Percentiles rank a stretch among this genome's conserved stretches.
phyloP scores from a whole-genome alignment of 2,113 vertebrate species.

The Triplophysa dalaica region DNA sequence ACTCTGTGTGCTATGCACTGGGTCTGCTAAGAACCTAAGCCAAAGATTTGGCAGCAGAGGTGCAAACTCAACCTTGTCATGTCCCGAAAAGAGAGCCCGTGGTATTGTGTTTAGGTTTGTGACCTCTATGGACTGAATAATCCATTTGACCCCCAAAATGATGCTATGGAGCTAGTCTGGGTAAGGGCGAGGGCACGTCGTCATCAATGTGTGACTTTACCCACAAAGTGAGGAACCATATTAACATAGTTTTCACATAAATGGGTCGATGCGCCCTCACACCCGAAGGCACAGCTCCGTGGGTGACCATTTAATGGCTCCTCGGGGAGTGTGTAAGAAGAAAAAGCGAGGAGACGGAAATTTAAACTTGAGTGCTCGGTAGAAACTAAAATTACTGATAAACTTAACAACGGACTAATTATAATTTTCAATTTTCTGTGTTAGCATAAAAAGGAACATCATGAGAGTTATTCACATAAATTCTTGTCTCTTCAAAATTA shows the following conservation, averaged over 20 bases:
- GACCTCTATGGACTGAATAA: constrained; percentile 33
- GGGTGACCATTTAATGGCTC: constrained; percentile 14
- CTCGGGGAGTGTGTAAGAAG: not conserved
- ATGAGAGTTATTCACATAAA: too few species aligned
- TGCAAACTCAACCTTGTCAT: constrained; percentile 37
- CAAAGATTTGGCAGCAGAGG: constrained; percentile 28
- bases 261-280: constrained; percentile 23
- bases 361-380: not conserved
- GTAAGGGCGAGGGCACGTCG: not conserved
- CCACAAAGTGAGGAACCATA: constrained; percentile 28
- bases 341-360: constrained; percentile 7
- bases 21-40: constrained; percentile 43
- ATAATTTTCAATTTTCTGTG: too few species aligned
- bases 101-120: constrained; percentile 19
- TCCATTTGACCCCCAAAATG: constrained; percentile 22
- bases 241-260: constrained; percentile 53
- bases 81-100: constrained; percentile 33
- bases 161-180: not conserved
- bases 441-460: too few species aligned
- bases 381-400: too few species aligned
- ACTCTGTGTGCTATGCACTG: constrained; percentile 43
- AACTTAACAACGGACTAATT: too few species aligned
- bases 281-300: not conserved
- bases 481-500: too few species aligned
- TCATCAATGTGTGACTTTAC: constrained; percentile 42